Evolutionary conservation across 1,140 invertebrate genomes (phyloP).

Genomic region (Drosophila seguyi): DNA sequence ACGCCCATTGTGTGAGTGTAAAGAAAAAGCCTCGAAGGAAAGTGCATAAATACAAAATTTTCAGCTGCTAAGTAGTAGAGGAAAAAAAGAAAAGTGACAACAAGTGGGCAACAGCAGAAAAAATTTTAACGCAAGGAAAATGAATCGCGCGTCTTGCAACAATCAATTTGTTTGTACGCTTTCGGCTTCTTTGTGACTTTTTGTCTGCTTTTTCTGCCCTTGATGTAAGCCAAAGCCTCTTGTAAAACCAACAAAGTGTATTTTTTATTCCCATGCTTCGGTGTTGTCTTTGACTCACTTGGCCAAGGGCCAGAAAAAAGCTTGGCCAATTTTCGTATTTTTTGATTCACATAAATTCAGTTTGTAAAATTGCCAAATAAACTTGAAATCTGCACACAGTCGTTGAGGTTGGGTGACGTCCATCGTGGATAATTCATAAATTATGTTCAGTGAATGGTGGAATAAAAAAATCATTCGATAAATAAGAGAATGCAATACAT

Average conservation of each 20-base stretch:
- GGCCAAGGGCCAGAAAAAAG: slow-evolving; percentile 55
- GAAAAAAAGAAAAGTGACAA: slow-evolving; percentile 30
- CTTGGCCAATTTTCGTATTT: slow-evolving; percentile 42
- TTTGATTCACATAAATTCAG: slow-evolving; percentile 34
- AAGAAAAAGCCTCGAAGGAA: background rate
- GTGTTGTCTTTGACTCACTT: slow-evolving; percentile 60
- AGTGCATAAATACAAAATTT: slow-evolving; percentile 41
- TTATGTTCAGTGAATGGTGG: slow-evolving; percentile 23
- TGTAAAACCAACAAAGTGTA: slow-evolving; percentile 28
- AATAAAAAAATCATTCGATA: slow-evolving; percentile 2
- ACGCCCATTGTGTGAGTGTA: slow-evolving; percentile 33
- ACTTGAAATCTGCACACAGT: slow-evolving; percentile 44
- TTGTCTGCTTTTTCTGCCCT: slow-evolving; percentile 24
- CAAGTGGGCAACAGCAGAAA: slow-evolving; percentile 28
- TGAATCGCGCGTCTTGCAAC: slow-evolving; percentile 19
- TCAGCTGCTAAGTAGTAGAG: background rate
- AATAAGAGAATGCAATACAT: background rate
- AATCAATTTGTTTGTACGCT: slow-evolving; percentile 41
- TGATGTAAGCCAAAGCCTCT: slow-evolving; percentile 33
- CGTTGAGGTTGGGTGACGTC: slow-evolving; percentile 33
- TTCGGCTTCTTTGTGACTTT: slow-evolving; percentile 18
- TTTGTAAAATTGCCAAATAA: slow-evolving; percentile 60
- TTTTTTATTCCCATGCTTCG: slow-evolving; percentile 8
- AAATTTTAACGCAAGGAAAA: slow-evolving; percentile 28
- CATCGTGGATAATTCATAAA: slow-evolving; percentile 11